Evolutionary conservation across 2,888 invertebrate genomes (phyloP).

Genomic region (Andrena praecox): DNA sequence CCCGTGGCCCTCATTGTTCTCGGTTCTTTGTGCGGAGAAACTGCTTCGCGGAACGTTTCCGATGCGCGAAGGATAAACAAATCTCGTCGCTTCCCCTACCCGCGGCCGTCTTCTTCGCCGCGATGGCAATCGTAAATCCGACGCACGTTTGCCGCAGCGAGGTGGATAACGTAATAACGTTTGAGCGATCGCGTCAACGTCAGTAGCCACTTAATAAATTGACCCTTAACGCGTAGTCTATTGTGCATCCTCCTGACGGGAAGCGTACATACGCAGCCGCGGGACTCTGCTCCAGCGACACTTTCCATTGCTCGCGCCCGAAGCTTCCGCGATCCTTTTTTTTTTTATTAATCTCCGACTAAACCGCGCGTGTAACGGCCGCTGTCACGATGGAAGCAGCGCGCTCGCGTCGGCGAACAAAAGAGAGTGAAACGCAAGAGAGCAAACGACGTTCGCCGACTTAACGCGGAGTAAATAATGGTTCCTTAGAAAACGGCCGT

Average conservation of each 20-base stretch:
- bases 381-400: background rate
- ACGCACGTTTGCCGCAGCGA: conserved; percentile 57
- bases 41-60: background rate
- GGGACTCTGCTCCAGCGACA: background rate
- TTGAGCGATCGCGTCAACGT: conserved; percentile 66
- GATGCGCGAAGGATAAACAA: background rate
- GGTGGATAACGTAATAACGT: conserved; percentile 75
- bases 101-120: background rate
- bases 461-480: conserved; percentile 20
- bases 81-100: background rate
- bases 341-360: background rate
- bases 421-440: background rate
- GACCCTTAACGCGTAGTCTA: conserved; percentile 71
- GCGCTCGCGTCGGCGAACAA: background rate
- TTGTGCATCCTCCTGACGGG: conserved; percentile 54
- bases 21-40: background rate
- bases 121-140: conserved; percentile 8
- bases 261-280: conserved; percentile 16
- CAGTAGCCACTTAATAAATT: conserved; percentile 76
- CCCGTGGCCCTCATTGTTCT: background rate
- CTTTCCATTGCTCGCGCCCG: background rate
- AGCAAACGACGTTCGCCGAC: background rate
- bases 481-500: conserved; percentile 19
- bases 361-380: background rate
- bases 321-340: background rate